phyloP scores from a whole-genome alignment of 2,113 vertebrate species.

The Calidris pugnax region DNA sequence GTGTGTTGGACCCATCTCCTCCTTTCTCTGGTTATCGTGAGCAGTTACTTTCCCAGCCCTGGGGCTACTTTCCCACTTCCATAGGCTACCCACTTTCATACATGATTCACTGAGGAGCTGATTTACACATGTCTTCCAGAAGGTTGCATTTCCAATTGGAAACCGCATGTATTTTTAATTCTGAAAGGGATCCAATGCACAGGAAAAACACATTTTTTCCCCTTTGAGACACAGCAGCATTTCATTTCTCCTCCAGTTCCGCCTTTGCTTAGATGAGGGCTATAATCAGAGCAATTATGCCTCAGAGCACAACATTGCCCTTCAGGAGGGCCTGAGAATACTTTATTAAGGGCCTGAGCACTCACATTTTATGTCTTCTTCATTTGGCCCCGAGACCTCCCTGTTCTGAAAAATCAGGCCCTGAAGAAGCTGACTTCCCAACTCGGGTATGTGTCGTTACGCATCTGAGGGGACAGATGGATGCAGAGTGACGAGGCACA shows the following conservation, averaged over 20 bases:
- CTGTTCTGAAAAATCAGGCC: neutral
- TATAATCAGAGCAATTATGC: neutral
- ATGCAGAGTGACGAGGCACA: constrained; percentile 6
- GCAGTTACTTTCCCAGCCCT: neutral
- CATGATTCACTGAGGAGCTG: neutral
- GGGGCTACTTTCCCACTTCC: constrained; percentile 30
- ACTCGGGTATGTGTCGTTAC: neutral
- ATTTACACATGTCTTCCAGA: constrained; percentile 16
- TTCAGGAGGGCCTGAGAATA: neutral
- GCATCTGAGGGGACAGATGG: constrained; percentile 26
- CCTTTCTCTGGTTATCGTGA: neutral
- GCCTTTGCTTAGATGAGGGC: neutral
- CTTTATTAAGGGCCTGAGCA: neutral
- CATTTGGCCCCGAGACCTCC: neutral
- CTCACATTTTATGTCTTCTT: neutral
- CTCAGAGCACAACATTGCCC: neutral
- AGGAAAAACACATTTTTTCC: neutral
- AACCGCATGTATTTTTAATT: constrained; percentile 28
- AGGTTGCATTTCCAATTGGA: constrained; percentile 21
- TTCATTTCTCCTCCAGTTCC: neutral
- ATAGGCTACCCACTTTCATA: neutral
- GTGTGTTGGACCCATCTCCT: neutral
- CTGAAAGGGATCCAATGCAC: constrained; percentile 25
- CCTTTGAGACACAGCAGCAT: neutral
- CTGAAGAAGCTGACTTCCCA: neutral